Base-by-base conservation (phyloP, 1,140 invertebrate genomes). In the Drosophila murphyi region DNA sequence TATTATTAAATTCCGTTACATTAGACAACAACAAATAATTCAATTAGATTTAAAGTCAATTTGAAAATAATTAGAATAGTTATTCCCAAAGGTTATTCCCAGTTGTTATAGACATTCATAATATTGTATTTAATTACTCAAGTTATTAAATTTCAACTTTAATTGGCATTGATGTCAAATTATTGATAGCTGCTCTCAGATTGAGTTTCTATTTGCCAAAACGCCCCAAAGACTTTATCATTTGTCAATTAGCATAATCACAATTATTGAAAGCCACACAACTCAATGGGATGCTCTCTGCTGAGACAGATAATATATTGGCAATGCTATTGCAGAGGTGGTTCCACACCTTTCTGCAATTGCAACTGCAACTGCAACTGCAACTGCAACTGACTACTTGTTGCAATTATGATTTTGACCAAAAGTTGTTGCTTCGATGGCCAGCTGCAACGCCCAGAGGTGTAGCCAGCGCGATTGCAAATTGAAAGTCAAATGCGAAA, bases 401-500 rank as follows among this genome's bases (percentile, higher is more conserved):
- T 65, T 72, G 80, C 68, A 83, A 83, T 83, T 83, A 83, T 83
- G 77, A 83, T 80, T 20, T 83, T 73, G 45, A 43, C 55, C 59
- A 60, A 56, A 63, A 52, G 65, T 61, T 64, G 39, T 28, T 12
- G 39, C n/a, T 1, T 35, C 34, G 39, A 10, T 54, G 69, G 20
- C 48, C 39, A 35, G 73, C 29, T 77, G 70, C 61, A 80, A 83
- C 83, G 83, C 83, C 82, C 83, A 87, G 83, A 72, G 83, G 83
- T 74, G 83, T 87, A 80, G 72, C 76, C 83, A 51, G 57, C 52
- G 71, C 69, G 67, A 73, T 87, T 72, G 76, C 77, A 88, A 87
- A 87, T 87, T 87, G 83, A 87, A 87, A 83, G 85, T 59, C 82
- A 78, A 86, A 74, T 73, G 64, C 63, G 67, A 65, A 41, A 32